Evolutionary conservation across 2,113 vertebrate species (phyloP), one percentile per base, ranked within the genome.

Genomic region (Salvelinus alpinus): DNA sequence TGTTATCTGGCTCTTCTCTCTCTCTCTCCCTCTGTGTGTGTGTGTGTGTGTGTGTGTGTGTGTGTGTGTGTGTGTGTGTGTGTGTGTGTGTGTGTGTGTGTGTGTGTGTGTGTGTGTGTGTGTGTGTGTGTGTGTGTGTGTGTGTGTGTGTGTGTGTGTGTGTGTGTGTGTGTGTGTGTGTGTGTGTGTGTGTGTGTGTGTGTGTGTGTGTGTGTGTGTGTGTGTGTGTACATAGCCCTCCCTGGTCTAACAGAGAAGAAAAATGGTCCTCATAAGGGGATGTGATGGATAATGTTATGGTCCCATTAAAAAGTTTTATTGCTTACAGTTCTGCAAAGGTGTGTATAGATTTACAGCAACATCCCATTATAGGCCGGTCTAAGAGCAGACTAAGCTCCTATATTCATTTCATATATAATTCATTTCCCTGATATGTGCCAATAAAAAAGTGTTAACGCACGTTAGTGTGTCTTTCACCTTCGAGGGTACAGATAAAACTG

Each of bases 301-400:
- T 57, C 29, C 71, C 72, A 67, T 73, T 18, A 70, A 66, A 85
- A 78, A 38, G 25, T 75, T 78, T 74, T 80, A 82, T 80, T 44
- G 70, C 34, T 48, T 20, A 67, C 31, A 76, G 71, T 73, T 72
- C 64, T 60, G 48, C 3, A 14, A 22, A 25, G 9, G 8, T 25
- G 25, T 59, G n/a, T 82, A 78, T 72, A 64, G 78, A 80, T 78
- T 78, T 75, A 74, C 9, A 44, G 38, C 38, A 44, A 44, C 38
- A 44, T 44, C 38, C 38, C 38, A 59, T 72, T 74, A 69, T 70
- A 64, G 73, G 66, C n/a, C n/a, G 4, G 44, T 51, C 47, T 48
- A 72, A 72, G 27, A 44, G 8, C 5, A 68, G 38, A 81, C 2
- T 44, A 44, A 44, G 38, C 9, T 11, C 38, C 9, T 44, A 44